Percentiles rank a stretch among this genome's conserved stretches.
phyloP scores from a whole-genome alignment of 2,797 vertebrate genomes.

The Eulemur rubriventer region DNA sequence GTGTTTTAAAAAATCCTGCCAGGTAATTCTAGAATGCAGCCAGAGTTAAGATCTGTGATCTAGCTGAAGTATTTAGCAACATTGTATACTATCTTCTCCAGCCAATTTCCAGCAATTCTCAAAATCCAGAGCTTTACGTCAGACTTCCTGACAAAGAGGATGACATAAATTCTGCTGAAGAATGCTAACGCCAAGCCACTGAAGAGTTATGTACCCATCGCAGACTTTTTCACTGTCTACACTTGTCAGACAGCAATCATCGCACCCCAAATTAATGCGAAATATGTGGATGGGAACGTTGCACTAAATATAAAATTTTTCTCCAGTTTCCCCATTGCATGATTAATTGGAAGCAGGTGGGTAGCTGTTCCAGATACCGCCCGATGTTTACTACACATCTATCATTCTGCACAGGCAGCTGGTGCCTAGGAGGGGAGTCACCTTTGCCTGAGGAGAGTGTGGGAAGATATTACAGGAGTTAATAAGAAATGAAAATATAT shows the following conservation, averaged over 20 bases:
- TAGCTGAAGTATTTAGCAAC: not conserved
- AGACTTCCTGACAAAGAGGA: not conserved
- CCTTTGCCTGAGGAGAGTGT: not conserved
- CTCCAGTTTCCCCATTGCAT: not conserved
- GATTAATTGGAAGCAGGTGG: conserved; percentile 14
- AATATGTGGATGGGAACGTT: not conserved
- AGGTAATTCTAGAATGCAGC: not conserved
- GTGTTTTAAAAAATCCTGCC: not conserved
- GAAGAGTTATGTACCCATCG: not conserved
- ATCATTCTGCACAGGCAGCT: not conserved
- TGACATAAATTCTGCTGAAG: conserved; percentile 34
- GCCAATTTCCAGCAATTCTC: conserved; percentile 18
- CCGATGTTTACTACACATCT: not conserved
- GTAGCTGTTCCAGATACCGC: not conserved
- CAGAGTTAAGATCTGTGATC: not conserved
- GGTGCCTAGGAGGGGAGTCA: not conserved
- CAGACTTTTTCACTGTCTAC: not conserved
- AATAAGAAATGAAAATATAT: not conserved
- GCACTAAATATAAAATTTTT: not conserved
- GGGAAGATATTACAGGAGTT: not conserved
- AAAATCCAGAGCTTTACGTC: not conserved
- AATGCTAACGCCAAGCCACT: not conserved
- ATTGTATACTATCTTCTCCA: not conserved
- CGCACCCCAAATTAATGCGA: not conserved
- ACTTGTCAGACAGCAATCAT: not conserved